Percentiles rank a stretch among this genome's conserved stretches.
phyloP scores from a whole-genome alignment of 2,888 invertebrate species.

The Drosophila recens region DNA sequence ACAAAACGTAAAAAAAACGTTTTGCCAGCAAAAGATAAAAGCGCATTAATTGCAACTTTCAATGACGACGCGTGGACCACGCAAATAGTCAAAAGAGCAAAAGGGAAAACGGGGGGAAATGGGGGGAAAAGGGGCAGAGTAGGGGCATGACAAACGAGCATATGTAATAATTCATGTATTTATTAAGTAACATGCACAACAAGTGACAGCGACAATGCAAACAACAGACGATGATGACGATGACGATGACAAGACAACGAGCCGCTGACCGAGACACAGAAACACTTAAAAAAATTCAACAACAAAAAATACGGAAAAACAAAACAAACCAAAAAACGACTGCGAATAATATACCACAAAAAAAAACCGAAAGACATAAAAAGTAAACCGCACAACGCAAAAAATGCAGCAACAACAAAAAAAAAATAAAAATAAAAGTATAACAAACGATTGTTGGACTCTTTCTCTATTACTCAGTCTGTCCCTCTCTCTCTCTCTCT shows the following conservation, averaged over 20 bases:
- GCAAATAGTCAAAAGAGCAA: slow-evolving; percentile 1
- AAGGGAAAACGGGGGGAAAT: neutral
- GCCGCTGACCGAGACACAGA: slow-evolving; percentile 43
- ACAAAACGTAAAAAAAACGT: slow-evolving; percentile 60
- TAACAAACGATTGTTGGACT: slow-evolving; percentile 26
- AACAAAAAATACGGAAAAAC: slow-evolving; percentile 19
- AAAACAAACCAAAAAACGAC: slow-evolving; percentile 8
- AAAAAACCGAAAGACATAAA: slow-evolving; percentile 14
- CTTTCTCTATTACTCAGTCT: slow-evolving; percentile 26
- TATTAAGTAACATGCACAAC: slow-evolving; percentile 63
- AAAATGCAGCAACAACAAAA: slow-evolving; percentile 16
- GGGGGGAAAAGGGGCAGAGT: neutral
- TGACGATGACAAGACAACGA: slow-evolving; percentile 21
- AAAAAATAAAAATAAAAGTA: slow-evolving; percentile 4
- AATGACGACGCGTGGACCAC: slow-evolving; percentile 26
- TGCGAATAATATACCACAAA: slow-evolving; percentile 5
- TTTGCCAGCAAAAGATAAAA: slow-evolving; percentile 58
- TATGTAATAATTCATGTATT: slow-evolving; percentile 56
- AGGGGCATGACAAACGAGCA: slow-evolving; percentile 18
- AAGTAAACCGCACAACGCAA: slow-evolving; percentile 36
- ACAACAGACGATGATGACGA: slow-evolving; percentile 34
- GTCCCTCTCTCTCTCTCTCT: slow-evolving; percentile 6
- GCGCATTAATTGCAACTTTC: slow-evolving; percentile 64
- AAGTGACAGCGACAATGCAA: slow-evolving; percentile 54
- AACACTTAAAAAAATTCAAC: slow-evolving; percentile 15